phyloP scores from a whole-genome alignment of 1,140 invertebrate species.

The Anastatus disparis region DNA sequence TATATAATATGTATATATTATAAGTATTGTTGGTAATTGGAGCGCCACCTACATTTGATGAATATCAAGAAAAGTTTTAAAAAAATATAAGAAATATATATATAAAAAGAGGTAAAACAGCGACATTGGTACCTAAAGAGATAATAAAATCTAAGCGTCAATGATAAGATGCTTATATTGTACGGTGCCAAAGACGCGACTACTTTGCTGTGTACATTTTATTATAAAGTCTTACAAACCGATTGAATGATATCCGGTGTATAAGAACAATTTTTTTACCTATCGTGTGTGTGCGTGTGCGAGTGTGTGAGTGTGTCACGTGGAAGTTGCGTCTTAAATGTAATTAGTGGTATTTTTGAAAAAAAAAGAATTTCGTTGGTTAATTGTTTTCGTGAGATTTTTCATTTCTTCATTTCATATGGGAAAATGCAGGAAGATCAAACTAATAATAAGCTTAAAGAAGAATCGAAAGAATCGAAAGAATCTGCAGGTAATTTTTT shows the following conservation, averaged over 20 bases:
- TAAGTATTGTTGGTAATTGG: constrained; percentile 1
- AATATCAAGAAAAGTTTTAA: too few relatives aligned
- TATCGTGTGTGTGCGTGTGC: too few relatives aligned
- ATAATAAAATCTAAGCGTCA: constrained; percentile 36
- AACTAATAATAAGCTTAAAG: neutral
- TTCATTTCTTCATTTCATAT: constrained; percentile 6
- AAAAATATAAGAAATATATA: too few relatives aligned
- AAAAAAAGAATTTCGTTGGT: too few relatives aligned
- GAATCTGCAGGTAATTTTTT: constrained; percentile 19
- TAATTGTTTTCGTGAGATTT: neutral
- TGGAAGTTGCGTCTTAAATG: neutral
- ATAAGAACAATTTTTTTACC: too few relatives aligned
- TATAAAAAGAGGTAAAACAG: too few relatives aligned
- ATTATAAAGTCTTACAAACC: neutral
- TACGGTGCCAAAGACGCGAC: neutral
- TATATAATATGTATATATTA: neutral
- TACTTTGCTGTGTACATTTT: neutral
- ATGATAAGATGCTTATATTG: constrained; percentile 29
- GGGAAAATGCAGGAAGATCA: constrained; percentile 27
- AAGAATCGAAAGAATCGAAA: neutral
- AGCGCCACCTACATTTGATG: constrained; percentile 4
- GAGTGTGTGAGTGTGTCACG: too few relatives aligned
- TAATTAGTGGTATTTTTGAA: neutral
- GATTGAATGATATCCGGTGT: too few relatives aligned
- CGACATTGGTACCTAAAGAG: constrained; percentile 26